These are phyloP conservation scores for Cettia cetti DNA, from an alignment of 2,113 vertebrate genomes.

Conservation along the genomic window DNA sequence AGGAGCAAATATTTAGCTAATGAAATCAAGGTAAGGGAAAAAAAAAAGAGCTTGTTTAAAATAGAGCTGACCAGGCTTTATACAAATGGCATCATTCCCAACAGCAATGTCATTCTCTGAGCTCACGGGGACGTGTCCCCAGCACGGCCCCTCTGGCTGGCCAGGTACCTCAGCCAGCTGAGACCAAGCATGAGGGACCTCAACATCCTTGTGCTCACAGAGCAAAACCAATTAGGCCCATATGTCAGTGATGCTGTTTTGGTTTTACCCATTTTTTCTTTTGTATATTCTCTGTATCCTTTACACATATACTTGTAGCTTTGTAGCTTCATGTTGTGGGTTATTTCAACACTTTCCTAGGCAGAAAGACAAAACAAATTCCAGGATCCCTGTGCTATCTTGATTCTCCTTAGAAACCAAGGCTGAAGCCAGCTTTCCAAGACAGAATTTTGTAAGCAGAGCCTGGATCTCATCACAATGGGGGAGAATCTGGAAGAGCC, in stretches of 20 bases:
- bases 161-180: neutral
- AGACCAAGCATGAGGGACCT: neutral
- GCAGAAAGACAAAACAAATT: neutral
- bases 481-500: neutral
- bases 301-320: neutral
- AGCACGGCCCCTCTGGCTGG: neutral
- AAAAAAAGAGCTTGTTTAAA: neutral
- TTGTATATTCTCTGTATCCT: neutral
- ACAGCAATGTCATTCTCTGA: neutral
- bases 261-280: neutral
- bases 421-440: neutral
- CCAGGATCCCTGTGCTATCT: neutral
- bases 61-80: neutral
- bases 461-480: neutral
- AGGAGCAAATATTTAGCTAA: slow-evolving; percentile 12
- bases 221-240: neutral
- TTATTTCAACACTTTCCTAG: neutral
- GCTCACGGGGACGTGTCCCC: accelerated
- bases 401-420: neutral
- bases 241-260: neutral
- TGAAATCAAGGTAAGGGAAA: neutral
- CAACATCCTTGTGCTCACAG: neutral
- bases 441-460: neutral
- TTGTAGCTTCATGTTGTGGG: neutral
- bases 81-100: neutral